These are phyloP conservation scores for Brachionus calyciflorus DNA, from an alignment of 1,140 invertebrate genomes.

Conservation along the genomic window DNA sequence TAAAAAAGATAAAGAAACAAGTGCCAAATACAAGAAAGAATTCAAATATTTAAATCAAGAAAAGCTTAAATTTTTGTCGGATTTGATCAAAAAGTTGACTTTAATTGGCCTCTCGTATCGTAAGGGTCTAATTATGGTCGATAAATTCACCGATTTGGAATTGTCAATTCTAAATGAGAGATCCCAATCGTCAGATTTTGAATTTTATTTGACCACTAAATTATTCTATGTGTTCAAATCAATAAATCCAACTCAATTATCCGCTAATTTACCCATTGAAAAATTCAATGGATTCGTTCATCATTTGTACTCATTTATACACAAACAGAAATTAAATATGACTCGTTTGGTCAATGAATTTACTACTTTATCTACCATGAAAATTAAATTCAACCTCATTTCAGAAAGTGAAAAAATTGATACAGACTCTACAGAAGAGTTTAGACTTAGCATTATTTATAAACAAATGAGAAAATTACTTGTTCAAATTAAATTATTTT, in stretches of 20 bases:
- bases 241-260: neutral
- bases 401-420: neutral
- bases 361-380: too few relatives aligned
- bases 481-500: neutral
- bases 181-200: neutral
- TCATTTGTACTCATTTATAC: neutral
- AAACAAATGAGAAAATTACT: neutral
- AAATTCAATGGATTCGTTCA: constrained; percentile 20
- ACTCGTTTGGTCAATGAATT: neutral
- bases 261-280: neutral
- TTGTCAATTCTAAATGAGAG: neutral
- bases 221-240: constrained; percentile 14
- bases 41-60: constrained; percentile 20
- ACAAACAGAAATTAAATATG: neutral
- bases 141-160: neutral
- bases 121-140: neutral
- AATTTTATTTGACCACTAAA: constrained; percentile 5
- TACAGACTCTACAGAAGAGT: neutral
- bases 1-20: constrained; percentile 23
- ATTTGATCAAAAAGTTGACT: constrained; percentile 15
- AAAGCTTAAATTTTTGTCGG: constrained; percentile 14
- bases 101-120: constrained; percentile 33
- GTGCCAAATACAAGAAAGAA: constrained; percentile 29
- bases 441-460: neutral
- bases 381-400: neutral